These are phyloP conservation scores for Lasioglossum albipes DNA, from an alignment of 1,140 invertebrate species.

Conservation along the genomic window DNA sequence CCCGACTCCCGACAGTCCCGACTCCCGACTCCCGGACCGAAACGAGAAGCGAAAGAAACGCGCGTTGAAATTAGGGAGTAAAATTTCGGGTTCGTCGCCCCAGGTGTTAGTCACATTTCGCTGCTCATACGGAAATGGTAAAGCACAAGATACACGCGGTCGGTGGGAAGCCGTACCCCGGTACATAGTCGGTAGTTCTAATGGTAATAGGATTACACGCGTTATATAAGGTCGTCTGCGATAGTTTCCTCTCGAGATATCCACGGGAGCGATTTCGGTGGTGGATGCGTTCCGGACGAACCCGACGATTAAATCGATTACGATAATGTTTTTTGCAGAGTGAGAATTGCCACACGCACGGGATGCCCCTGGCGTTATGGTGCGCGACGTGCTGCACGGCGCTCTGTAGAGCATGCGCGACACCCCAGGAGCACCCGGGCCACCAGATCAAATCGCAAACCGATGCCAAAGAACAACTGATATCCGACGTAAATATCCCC, in stretches of 20 bases:
- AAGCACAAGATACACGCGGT: conserved; percentile 22
- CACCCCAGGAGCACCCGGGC: conserved; percentile 82
- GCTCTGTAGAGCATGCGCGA: conserved; percentile 85
- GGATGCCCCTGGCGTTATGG: conserved; percentile 87
- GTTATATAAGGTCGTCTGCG: conserved; percentile 53
- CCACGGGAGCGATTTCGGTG: neutral
- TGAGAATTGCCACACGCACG: conserved; percentile 86
- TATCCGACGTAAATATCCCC: conserved; percentile 82
- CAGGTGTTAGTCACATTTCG: neutral
- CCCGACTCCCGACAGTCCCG: no score
- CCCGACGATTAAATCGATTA: neutral
- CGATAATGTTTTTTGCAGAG: conserved; percentile 68
- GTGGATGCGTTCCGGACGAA: neutral
- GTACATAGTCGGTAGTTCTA: no score
- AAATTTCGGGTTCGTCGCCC: no score
- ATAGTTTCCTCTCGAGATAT: neutral
- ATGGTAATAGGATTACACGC: conserved; percentile 63
- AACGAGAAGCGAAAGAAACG: no score
- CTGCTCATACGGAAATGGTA: conserved; percentile 13
- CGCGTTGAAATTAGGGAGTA: no score
- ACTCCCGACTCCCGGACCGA: no score
- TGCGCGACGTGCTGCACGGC: conserved; percentile 85
- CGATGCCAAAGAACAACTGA: conserved; percentile 85
- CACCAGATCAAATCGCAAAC: conserved; percentile 85
- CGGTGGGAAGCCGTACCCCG: conserved; percentile 64